A percentile compares a stretch with the other conserved stretches of the same genome.
These are phyloP conservation scores for Hermaeophaga mercurialis DNA, from an alignment of 2,888 invertebrate species.

Conservation along the genomic window DNA sequence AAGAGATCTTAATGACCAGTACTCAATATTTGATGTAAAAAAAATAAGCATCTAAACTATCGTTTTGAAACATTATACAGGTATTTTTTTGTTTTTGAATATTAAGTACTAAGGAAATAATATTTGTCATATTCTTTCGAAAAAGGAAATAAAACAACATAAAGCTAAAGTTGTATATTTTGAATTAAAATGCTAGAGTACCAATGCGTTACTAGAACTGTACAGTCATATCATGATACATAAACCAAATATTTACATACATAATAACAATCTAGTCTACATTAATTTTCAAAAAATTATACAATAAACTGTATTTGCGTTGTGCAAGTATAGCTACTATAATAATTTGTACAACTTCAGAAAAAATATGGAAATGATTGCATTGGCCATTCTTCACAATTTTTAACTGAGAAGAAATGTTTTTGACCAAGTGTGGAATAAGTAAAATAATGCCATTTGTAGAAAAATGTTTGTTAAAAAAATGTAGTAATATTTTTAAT, in stretches of 20 bases:
- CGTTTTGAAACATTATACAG: too few relatives aligned
- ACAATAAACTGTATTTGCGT: slow-evolving; percentile 22
- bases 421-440: not conserved
- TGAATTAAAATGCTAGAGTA: slow-evolving; percentile 55
- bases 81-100: too few relatives aligned
- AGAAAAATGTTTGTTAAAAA: too few relatives aligned
- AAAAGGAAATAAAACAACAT: slow-evolving; percentile 28
- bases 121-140: too few relatives aligned
- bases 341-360: slow-evolving; percentile 28
- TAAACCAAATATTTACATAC: slow-evolving; percentile 50
- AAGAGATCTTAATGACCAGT: too few relatives aligned
- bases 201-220: slow-evolving; percentile 54
- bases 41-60: too few relatives aligned
- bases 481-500: too few relatives aligned
- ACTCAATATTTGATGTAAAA: too few relatives aligned
- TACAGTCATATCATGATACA: slow-evolving; percentile 53
- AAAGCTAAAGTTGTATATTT: slow-evolving; percentile 54
- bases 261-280: slow-evolving; percentile 52
- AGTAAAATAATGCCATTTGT: too few relatives aligned
- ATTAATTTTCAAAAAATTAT: slow-evolving; percentile 25
- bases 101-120: too few relatives aligned
- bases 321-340: slow-evolving; percentile 16
- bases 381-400: slow-evolving; percentile 14
- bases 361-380: slow-evolving; percentile 23
- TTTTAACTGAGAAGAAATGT: slow-evolving; percentile 9